Evolutionary conservation across 2,888 invertebrate genomes (phyloP).

Genomic region (Meta bourneti): DNA sequence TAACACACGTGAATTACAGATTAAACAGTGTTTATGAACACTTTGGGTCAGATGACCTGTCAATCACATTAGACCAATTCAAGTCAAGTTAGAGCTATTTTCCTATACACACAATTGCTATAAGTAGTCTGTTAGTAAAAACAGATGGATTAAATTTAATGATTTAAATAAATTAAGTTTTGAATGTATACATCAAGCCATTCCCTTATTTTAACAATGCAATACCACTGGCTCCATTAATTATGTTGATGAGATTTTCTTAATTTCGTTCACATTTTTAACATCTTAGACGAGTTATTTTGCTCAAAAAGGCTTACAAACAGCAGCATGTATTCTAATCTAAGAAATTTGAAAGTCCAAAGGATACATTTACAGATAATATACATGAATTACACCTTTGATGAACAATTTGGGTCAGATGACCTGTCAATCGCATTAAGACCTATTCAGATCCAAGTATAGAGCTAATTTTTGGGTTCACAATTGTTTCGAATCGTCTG

Average conservation of each 20-base stretch:
- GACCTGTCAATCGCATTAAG: conserved; percentile 41
- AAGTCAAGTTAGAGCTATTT: neutral
- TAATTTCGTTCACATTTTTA: no score
- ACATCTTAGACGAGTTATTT: no score
- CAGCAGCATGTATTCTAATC: no score
- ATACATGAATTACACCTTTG: neutral
- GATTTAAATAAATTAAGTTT: no score
- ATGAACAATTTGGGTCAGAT: conserved; percentile 4
- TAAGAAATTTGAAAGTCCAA: no score
- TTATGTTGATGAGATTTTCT: no score
- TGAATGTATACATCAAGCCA: no score
- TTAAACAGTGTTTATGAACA: neutral
- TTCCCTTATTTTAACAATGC: no score
- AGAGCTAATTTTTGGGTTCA: neutral
- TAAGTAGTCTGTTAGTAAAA: neutral
- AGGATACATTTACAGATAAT: no score
- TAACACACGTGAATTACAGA: no score
- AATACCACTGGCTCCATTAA: no score
- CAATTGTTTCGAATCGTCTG: conserved; percentile 23
- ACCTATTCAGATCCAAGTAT: neutral
- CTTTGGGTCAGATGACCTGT: conserved; percentile 24
- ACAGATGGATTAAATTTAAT: neutral
- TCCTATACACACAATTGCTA: conserved; percentile 49
- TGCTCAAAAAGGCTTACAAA: no score
- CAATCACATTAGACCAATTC: conserved; percentile 11